Conservation (phyloP, 2,113 vertebrate genomes). For the Galeopterus variegatus region DNA sequence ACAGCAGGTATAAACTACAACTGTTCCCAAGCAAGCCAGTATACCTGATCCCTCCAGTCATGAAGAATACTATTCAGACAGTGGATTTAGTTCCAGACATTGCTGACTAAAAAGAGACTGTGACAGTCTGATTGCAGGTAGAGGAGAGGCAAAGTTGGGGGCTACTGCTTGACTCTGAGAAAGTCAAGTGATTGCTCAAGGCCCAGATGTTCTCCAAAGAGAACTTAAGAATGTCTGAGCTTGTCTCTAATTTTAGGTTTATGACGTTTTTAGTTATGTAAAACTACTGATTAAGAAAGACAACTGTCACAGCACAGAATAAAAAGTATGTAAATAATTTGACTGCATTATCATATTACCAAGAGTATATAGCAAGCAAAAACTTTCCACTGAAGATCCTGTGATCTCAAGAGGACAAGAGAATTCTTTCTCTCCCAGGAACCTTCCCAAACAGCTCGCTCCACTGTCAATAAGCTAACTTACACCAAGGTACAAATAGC, state of each 20-base stretch:
- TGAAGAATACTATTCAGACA: not conserved
- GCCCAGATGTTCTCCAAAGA: conserved; percentile 60
- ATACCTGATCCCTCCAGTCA: not conserved
- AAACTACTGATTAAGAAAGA: conserved; percentile 76
- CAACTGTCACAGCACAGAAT: conserved; percentile 71
- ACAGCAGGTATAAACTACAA: conserved; percentile 12
- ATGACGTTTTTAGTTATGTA: conserved; percentile 66
- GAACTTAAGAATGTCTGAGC: conserved; percentile 43
- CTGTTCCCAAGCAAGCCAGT: not conserved
- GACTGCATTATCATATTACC: conserved; percentile 54
- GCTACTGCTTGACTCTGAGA: not conserved
- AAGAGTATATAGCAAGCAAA: conserved; percentile 33
- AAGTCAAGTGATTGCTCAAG: conserved; percentile 55
- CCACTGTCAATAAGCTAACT: conserved; percentile 29
- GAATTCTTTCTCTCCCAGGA: not conserved
- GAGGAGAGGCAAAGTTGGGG: not conserved
- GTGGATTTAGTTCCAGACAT: conserved; percentile 36
- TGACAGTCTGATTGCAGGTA: conserved; percentile 16
- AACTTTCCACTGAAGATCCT: not conserved
- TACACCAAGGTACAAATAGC: not conserved
- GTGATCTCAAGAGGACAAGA: conserved; percentile 22
- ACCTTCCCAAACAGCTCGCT: not conserved
- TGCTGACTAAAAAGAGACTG: not conserved
- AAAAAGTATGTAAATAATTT: conserved; percentile 63
- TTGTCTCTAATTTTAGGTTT: conserved; percentile 69